Evolutionary conservation across 2,113 vertebrate species (phyloP).

Genomic region (Planiliza haematocheilus): DNA sequence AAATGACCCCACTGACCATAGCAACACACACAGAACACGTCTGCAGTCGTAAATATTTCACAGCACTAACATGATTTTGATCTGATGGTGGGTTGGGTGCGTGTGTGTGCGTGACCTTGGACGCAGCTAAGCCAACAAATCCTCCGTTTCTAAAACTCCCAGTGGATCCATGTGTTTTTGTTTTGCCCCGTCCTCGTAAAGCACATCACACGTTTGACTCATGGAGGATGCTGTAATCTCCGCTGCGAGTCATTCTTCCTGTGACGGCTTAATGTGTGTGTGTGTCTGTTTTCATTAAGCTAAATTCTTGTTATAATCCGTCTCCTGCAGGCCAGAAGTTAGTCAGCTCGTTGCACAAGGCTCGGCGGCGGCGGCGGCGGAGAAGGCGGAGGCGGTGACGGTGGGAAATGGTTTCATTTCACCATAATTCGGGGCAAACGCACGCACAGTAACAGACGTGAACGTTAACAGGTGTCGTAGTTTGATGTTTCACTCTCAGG

Average conservation of each 20-base stretch:
- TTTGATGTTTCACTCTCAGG: constrained; percentile 9
- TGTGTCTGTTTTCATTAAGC: constrained; percentile 64
- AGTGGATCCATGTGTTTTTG: constrained; percentile 63
- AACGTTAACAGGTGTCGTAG: constrained; percentile 59
- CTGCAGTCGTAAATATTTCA: constrained; percentile 43
- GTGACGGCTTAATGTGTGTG: constrained; percentile 55
- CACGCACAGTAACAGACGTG: constrained; percentile 33
- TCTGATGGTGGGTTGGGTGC: constrained; percentile 14
- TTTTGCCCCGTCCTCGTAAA: constrained; percentile 53
- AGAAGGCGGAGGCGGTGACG: not conserved
- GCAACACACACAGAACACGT: too few relatives aligned
- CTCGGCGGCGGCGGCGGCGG: constrained; percentile 16
- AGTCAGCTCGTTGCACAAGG: constrained; percentile 40
- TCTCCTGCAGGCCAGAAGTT: constrained; percentile 57
- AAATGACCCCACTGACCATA: too few relatives aligned
- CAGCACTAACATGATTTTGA: constrained; percentile 35
- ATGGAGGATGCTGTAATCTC: constrained; percentile 52
- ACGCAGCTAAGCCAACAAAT: constrained; percentile 36
- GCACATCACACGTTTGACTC: constrained; percentile 56
- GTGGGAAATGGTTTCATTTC: constrained; percentile 40
- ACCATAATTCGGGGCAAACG: constrained; percentile 33
- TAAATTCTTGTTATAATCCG: constrained; percentile 56
- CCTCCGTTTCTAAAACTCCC: constrained; percentile 42
- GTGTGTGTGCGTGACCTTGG: constrained; percentile 13
- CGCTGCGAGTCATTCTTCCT: constrained; percentile 42